Evolutionary conservation across 2,888 invertebrate genomes (phyloP).

Genomic region (Metacarcinus magister): DNA sequence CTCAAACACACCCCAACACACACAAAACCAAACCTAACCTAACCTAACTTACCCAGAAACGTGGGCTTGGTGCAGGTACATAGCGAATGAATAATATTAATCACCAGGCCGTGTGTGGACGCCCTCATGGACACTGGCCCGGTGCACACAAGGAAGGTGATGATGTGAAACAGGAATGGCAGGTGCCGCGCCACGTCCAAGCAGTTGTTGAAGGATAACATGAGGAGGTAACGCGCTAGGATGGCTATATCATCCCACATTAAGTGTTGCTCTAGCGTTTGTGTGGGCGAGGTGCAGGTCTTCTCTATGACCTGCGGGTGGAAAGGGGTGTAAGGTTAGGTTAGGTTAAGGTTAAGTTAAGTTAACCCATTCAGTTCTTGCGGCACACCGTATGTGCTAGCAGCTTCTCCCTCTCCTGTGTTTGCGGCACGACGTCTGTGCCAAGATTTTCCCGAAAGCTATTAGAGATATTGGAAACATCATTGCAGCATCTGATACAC

Average conservation of each 20-base stretch:
- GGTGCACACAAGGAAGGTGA: conserved; percentile 97
- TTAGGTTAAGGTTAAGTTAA: too few species aligned
- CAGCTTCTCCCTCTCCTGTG: too few species aligned
- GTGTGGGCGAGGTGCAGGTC: conserved; percentile 97
- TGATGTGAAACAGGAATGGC: conserved; percentile 98
- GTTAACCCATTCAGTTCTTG: too few species aligned
- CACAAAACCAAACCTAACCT: too few species aligned
- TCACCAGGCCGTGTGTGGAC: conserved; percentile 98
- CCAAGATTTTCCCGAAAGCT: too few species aligned
- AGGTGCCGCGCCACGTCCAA: conserved; percentile 97
- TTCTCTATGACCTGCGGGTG: conserved; percentile 89
- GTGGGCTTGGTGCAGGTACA: conserved; percentile 98
- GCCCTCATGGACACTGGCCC: conserved; percentile 98
- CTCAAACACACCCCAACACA: background rate
- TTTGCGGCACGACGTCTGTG: too few species aligned
- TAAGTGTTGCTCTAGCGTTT: conserved; percentile 93
- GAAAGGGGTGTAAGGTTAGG: background rate
- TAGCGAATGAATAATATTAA: conserved; percentile 98
- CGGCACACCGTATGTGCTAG: too few species aligned
- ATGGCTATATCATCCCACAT: conserved; percentile 99
- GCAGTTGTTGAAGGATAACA: conserved; percentile 99
- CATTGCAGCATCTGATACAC: too few species aligned
- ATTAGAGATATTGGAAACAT: too few species aligned
- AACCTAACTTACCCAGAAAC: conserved; percentile 89
- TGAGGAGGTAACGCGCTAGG: conserved; percentile 95